phyloP scores from a whole-genome alignment of 2,113 vertebrate species.

The Petromus typicus region DNA sequence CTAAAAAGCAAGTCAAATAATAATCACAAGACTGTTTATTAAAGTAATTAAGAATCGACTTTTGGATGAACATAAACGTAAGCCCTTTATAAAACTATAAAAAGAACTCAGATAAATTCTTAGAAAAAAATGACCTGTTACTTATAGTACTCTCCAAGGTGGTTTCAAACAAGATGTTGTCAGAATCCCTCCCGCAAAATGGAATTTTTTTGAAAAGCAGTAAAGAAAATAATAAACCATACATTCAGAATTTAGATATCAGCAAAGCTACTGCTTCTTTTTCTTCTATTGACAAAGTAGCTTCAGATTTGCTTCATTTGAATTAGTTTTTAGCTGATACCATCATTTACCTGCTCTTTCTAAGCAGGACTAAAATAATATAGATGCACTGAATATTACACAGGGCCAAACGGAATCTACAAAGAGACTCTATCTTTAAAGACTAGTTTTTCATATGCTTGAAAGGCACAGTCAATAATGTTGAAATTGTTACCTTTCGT shows the following conservation, averaged over 20 bases:
- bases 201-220: not conserved
- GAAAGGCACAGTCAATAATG: not conserved
- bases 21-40: constrained; percentile 54
- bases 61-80: not conserved
- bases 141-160: not conserved
- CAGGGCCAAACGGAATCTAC: not conserved
- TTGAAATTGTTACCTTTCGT: not conserved
- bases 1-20: constrained; percentile 71
- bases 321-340: constrained; percentile 23
- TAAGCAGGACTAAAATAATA: constrained; percentile 20
- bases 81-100: not conserved
- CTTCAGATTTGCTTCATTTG: constrained; percentile 12
- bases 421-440: not conserved
- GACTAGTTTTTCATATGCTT: not conserved
- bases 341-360: not conserved
- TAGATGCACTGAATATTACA: not conserved
- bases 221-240: constrained; percentile 23
- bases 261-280: constrained; percentile 32
- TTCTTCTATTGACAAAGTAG: not conserved
- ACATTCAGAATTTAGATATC: not conserved
- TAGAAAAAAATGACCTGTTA: not conserved
- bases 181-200: not conserved
- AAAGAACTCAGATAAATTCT: not conserved
- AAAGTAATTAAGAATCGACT: not conserved
- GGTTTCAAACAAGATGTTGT: not conserved